Evolutionary conservation across 2,888 invertebrate species (phyloP).

Genomic region (Entomobrya multifasciata): DNA sequence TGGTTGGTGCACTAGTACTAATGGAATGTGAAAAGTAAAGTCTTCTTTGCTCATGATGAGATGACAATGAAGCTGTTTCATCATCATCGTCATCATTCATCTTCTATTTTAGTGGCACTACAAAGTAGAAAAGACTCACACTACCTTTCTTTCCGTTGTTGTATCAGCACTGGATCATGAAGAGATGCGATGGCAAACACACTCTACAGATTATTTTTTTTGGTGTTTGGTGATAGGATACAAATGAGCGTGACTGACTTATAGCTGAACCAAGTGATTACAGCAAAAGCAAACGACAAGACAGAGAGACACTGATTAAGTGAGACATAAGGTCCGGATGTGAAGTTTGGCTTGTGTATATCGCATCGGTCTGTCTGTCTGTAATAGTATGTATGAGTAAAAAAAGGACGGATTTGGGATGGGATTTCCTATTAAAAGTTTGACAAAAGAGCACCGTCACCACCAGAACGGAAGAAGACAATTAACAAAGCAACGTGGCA

Average conservation of each 20-base stretch:
- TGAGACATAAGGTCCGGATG: conserved; percentile 16
- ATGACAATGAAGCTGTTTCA: too few relatives aligned
- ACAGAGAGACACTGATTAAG: not conserved
- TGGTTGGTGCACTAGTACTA: not conserved
- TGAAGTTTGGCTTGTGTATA: conserved; percentile 4
- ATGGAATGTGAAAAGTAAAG: too few relatives aligned
- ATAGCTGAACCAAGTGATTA: conserved; percentile 31
- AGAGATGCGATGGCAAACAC: not conserved
- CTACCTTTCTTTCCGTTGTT: not conserved
- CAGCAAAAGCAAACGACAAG: not conserved
- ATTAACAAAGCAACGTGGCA: not conserved
- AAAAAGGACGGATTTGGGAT: not conserved
- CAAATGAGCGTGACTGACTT: not conserved
- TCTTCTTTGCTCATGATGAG: too few relatives aligned
- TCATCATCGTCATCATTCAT: too few relatives aligned
- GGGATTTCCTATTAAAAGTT: conserved; percentile 36
- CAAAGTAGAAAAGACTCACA: too few relatives aligned
- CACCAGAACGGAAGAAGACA: conserved; percentile 6
- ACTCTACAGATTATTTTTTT: not conserved
- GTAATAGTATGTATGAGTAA: not conserved
- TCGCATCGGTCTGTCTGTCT: not conserved
- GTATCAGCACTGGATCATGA: not conserved
- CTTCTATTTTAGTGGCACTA: too few relatives aligned
- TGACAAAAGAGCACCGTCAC: not conserved
- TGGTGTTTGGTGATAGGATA: not conserved